Evolutionary conservation across 2,113 vertebrate genomes (phyloP), one percentile per base, ranked within the genome.

Genomic region (Dasypus novemcinctus): DNA sequence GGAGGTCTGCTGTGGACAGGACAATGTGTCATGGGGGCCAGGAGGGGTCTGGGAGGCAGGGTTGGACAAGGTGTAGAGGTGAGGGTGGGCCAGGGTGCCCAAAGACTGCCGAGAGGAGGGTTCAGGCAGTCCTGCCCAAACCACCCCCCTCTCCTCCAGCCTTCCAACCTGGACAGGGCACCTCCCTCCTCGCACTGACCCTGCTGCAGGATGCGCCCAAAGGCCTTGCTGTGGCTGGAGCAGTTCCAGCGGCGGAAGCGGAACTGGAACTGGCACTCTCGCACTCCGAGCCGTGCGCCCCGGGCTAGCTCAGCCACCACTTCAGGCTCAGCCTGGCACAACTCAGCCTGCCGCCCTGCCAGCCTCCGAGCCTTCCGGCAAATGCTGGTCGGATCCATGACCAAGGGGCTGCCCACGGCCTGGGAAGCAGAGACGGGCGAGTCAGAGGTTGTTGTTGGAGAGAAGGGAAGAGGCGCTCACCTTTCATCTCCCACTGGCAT

Each of bases 351-450:
- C 96, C 99, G 99, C 84, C 99, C 99, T 0, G 99, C 99, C 97
- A 99, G 98, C 33, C 99, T 98, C 98, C 99, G 99, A 1, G 99
- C 99, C 98, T 99, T 99, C 97, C 99, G 99, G 98, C 99, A 99
- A 98, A 99, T 99, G 98, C 99, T 99, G 98, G 99, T 99, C 83
- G 99, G 99, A 96, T 99, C 99, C 99, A 99, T 99, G 98, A 99
- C 99, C 98, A 99, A 98, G 49, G 99, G 99, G 97, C 99, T 99
- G 95, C 99, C 99, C 98, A 99, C 99, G 71, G 99, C 99, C 99
- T 99, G 98, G 97, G 97, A 92, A 97, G 97, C 92, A 97, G 94
- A 98, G 79, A 97, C 59, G 81, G 94, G 95, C 96, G 98, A 89
- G 97, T 95, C 84, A 97, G 95, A 95, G 94, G 59, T 87, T 87